Percentiles rank a stretch among this genome's conserved stretches.
Conservation (phyloP, 2,113 vertebrate genomes). For the Nipponia nippon region DNA sequence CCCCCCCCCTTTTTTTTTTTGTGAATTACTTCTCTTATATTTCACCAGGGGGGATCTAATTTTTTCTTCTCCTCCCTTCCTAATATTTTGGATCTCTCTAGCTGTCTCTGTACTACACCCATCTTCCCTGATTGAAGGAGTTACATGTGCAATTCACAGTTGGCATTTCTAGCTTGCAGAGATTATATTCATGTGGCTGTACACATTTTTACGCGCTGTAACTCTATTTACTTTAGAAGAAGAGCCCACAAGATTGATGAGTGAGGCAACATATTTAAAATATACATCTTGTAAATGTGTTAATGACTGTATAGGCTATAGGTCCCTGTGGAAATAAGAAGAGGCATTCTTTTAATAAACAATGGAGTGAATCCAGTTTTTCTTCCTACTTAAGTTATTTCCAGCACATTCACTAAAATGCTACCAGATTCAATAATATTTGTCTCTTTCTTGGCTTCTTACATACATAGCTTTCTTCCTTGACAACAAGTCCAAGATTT, state of each 20-base stretch:
- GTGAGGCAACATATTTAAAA: slow-evolving; percentile 35
- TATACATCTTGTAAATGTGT: slow-evolving; percentile 18
- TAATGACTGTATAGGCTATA: slow-evolving; percentile 28
- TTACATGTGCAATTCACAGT: background rate
- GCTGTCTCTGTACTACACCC: background rate
- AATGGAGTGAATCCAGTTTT: slow-evolving; percentile 28
- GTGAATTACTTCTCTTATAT: background rate
- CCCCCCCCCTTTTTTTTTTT: too few relatives aligned
- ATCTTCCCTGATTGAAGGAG: background rate
- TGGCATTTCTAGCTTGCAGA: background rate
- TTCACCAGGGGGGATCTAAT: background rate
- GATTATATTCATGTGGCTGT: background rate
- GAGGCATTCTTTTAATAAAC: slow-evolving; percentile 52
- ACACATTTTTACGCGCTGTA: background rate
- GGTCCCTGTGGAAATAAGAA: slow-evolving; percentile 27
- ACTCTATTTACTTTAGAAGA: slow-evolving; percentile 2
- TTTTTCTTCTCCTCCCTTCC: background rate
- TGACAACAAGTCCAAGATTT: slow-evolving; percentile 63
- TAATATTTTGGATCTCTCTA: background rate
- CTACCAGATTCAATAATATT: slow-evolving; percentile 55
- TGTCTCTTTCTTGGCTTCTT: slow-evolving; percentile 62
- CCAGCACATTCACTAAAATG: slow-evolving; percentile 49
- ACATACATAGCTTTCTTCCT: slow-evolving; percentile 47
- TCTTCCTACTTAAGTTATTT: slow-evolving; percentile 53
- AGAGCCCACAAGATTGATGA: background rate